Conservation (phyloP, 1,140 invertebrate species). For the Drosophila yakuba region DNA sequence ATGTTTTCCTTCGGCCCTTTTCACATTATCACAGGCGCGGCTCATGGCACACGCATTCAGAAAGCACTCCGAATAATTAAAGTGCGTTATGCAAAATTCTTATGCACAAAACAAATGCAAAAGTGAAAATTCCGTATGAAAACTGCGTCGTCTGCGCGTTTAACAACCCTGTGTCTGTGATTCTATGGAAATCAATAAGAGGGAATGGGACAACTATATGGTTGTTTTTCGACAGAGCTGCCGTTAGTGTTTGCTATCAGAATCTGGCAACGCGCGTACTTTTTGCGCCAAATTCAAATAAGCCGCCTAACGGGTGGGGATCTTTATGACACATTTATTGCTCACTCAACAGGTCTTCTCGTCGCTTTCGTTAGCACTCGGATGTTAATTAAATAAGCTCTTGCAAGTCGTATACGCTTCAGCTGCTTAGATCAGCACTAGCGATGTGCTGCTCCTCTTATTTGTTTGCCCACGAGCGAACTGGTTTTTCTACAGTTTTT, state of each 20-base stretch:
- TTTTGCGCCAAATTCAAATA: constrained; percentile 13
- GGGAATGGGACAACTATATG: constrained; percentile 4
- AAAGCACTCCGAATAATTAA: constrained; percentile 8
- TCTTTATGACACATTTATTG: constrained; percentile 21
- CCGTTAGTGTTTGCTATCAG: not conserved
- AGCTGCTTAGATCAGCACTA: constrained; percentile 61
- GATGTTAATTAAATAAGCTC: constrained; percentile 75
- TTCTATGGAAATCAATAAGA: constrained; percentile 25
- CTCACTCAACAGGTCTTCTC: constrained; percentile 39
- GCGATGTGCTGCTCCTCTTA: constrained; percentile 30
- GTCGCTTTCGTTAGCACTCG: constrained; percentile 48
- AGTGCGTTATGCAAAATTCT: constrained; percentile 45
- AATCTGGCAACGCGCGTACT: not conserved
- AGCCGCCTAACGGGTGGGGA: not conserved
- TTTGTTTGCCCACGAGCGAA: constrained; percentile 56
- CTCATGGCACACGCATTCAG: constrained; percentile 49
- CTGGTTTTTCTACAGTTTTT: constrained; percentile 57
- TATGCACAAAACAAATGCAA: constrained; percentile 50
- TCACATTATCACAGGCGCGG: constrained; percentile 49
- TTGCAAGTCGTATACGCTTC: constrained; percentile 46
- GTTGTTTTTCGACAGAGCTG: not conserved
- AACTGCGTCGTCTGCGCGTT: constrained; percentile 34
- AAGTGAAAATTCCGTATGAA: constrained; percentile 44
- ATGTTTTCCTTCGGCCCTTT: constrained; percentile 21
- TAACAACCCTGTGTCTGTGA: constrained; percentile 12